phyloP scores from a whole-genome alignment of 2,888 invertebrate genomes.

The Agonum fuliginosum region DNA sequence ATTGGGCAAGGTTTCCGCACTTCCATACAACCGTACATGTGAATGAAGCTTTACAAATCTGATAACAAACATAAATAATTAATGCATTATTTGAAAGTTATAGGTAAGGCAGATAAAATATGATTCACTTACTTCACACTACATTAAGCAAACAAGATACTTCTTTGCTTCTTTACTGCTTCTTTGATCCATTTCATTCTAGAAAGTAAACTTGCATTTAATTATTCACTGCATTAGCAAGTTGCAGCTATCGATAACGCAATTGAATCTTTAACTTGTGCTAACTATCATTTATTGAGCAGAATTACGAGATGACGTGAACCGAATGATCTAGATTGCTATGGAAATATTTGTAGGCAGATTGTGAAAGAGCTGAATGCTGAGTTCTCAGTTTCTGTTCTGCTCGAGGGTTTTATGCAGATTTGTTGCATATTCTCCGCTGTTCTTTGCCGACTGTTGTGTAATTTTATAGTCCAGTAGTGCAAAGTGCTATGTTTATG shows the following conservation, averaged over 20 bases:
- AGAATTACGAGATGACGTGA: conserved; percentile 22
- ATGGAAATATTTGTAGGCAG: conserved; percentile 14
- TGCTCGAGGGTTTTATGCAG: conserved; percentile 23
- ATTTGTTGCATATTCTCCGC: no score
- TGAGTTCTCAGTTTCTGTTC: no score
- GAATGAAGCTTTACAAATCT: no score
- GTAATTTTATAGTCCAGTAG: no score
- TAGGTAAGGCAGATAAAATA: no score
- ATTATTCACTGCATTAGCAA: conserved; percentile 21
- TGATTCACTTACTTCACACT: no score
- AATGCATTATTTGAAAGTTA: no score
- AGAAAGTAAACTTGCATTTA: conserved; percentile 23
- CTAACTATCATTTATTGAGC: background rate
- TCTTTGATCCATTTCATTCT: conserved; percentile 4
- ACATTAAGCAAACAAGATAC: no score
- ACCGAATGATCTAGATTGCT: conserved; percentile 20
- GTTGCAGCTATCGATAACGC: conserved; percentile 14
- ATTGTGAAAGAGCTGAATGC: conserved; percentile 30
- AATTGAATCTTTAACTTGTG: background rate
- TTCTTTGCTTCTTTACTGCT: no score
- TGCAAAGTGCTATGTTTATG: background rate
- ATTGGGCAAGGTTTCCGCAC: no score
- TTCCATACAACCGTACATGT: no score
- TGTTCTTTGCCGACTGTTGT: background rate
- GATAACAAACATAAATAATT: no score